Base-by-base conservation (phyloP, 2,888 invertebrate species). In the Ellobium chinense region DNA sequence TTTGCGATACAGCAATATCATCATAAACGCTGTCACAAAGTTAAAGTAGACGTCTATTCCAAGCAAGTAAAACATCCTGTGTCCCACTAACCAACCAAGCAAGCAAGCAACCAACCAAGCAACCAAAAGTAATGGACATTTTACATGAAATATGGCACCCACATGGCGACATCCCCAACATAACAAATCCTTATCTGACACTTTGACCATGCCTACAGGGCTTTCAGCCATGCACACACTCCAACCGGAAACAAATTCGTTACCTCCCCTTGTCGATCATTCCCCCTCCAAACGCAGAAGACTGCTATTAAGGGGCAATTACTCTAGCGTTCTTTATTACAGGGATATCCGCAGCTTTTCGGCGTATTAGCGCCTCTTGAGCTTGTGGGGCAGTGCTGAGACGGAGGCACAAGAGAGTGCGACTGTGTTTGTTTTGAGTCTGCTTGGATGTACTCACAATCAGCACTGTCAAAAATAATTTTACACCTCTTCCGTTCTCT, bases 261-360 rank as follows among this genome's bases (percentile, higher is more conserved):
- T 70, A 24, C 73, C 60, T 73, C 60, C 37, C 73, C 73, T 62
- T 73, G 73, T 73, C 73, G 62, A 60, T 73, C 60, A 73, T 46
- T 46, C 21, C 46, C 37, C 9, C 63, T 46, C 74, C 36, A 39
- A 74, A 74, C 63, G 29, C 74, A 63, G 39, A 74, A 74, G 63
- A 29, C 46, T 74, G 74, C 39, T 74, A 74, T 74, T 74, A 63
- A 74, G 63, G 37, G 74, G 63, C 74, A 74, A 74, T 74, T 74
- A 74, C 74, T 74, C 63, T 12, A 31, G 63, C 24, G 74, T 27
- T 63, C 74, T 74, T 62, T 74, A 74, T 74, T 63, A 74, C 37
- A 9, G 46, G 63, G 63, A 74, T 74, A 74, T 74, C 63, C 74
- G n/a, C 18, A 63, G 62, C 60, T 63, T 72, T 58, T 72, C 60